These are phyloP conservation scores for Gavialis gangeticus DNA, from an alignment of 2,113 vertebrate genomes.

Conservation along the genomic window DNA sequence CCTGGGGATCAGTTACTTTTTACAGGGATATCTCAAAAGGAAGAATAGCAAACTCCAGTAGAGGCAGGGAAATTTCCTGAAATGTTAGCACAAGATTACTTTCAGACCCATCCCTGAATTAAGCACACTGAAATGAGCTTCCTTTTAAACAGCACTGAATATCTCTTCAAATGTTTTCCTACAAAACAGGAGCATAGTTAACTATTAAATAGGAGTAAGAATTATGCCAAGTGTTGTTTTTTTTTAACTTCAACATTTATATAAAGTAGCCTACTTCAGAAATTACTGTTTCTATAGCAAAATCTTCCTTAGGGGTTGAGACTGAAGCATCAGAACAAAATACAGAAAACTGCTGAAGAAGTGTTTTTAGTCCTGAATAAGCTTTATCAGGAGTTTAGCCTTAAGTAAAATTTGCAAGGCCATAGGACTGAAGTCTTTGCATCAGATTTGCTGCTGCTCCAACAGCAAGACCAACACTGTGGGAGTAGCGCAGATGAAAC, in stretches of 20 bases:
- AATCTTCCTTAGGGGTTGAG: neutral
- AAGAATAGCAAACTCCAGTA: neutral
- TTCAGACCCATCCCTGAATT: neutral
- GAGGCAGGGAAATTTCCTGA: constrained; percentile 9
- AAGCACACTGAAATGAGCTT: constrained; percentile 15
- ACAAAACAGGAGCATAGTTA: neutral
- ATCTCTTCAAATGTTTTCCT: neutral
- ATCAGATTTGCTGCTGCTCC: constrained; percentile 24
- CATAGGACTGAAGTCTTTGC: neutral
- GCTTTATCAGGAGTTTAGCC: neutral
- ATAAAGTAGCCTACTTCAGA: neutral
- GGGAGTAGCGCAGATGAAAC: constrained; percentile 10
- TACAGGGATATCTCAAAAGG: neutral
- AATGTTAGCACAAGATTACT: neutral
- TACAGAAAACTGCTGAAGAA: constrained; percentile 13
- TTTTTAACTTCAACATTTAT: neutral
- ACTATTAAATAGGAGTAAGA: neutral
- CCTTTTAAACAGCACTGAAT: neutral
- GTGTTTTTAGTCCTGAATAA: neutral
- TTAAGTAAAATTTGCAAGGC: neutral
- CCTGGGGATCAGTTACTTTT: neutral
- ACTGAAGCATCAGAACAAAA: neutral
- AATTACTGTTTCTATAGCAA: neutral
- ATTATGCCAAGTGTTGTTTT: neutral
- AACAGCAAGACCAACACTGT: neutral